Percentiles rank a stretch among this genome's conserved stretches.
Conservation (phyloP, 1,140 invertebrate species). For the Drosophila serrata region DNA sequence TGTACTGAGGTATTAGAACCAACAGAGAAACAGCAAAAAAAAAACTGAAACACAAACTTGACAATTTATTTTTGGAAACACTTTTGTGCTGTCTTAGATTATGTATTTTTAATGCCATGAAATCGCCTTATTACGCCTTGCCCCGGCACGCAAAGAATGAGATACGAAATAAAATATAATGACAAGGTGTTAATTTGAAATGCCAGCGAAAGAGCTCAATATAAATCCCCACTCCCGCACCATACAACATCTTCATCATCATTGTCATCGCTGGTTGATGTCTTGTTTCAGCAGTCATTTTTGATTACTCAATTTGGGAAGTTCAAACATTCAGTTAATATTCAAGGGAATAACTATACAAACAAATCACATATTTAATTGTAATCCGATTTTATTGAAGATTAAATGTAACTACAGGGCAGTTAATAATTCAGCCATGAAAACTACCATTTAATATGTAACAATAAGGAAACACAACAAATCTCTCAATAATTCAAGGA, state of each 20-base stretch:
- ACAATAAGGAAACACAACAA: not conserved
- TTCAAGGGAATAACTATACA: not conserved
- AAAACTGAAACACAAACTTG: constrained; percentile 32
- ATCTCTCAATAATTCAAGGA: constrained; percentile 2
- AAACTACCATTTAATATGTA: constrained; percentile 1
- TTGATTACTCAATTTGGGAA: constrained; percentile 24
- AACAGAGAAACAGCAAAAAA: constrained; percentile 7
- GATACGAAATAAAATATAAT: constrained; percentile 32
- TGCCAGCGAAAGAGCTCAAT: constrained; percentile 19
- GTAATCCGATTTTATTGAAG: not conserved
- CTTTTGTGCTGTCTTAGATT: constrained; percentile 52
- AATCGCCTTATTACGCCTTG: constrained; percentile 43
- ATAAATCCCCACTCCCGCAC: constrained; percentile 11
- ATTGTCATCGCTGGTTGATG: constrained; percentile 25
- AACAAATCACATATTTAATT: not conserved
- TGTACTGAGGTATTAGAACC: not conserved
- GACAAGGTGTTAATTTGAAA: constrained; percentile 61
- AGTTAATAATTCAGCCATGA: constrained; percentile 3
- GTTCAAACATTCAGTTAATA: not conserved
- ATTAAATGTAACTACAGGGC: not conserved
- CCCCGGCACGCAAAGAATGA: not conserved
- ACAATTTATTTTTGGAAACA: constrained; percentile 66
- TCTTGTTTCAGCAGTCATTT: constrained; percentile 22
- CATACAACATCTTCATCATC: not conserved
- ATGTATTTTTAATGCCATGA: constrained; percentile 54